Percentiles rank a stretch among this genome's conserved stretches.
Conservation (phyloP, 1,140 invertebrate genomes). For the Bombus vancouverensis region DNA sequence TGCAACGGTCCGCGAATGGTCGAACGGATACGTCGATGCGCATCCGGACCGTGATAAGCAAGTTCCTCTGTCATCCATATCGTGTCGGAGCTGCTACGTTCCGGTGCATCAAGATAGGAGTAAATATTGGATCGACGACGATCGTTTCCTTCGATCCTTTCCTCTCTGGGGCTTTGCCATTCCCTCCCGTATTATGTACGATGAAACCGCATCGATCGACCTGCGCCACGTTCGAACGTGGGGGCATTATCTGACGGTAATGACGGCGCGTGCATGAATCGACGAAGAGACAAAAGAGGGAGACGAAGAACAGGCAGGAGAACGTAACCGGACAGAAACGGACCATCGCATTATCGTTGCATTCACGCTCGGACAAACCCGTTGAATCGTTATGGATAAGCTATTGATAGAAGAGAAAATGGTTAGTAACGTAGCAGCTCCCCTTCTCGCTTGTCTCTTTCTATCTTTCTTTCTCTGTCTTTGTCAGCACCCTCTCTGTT, state of each 20-base stretch:
- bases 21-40: conserved; percentile 37
- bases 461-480: not conserved
- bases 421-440: conserved; percentile 5
- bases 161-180: not conserved
- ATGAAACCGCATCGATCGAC: conserved; percentile 36
- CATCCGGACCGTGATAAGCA: conserved; percentile 44
- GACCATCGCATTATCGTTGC: conserved; percentile 77
- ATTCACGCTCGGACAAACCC: conserved; percentile 77
- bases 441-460: not conserved
- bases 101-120: conserved; percentile 33
- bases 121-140: conserved; percentile 32
- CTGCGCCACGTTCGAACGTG: conserved; percentile 28
- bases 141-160: conserved; percentile 38
- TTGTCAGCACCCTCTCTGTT: not conserved
- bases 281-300: conserved; percentile 62
- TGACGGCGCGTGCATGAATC: conserved; percentile 63
- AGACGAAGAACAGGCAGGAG: conserved; percentile 34
- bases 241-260: conserved; percentile 65
- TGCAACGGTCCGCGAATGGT: conserved; percentile 49
- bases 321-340: conserved; percentile 36
- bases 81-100: not conserved
- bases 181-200: not conserved
- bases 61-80: conserved; percentile 43
- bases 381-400: conserved; percentile 77
- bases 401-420: conserved; percentile 54